Percentiles rank a stretch among this genome's conserved stretches.
Evolutionary conservation across 92 coral and sea anemone genomes (phyloP).

Genomic region (Galaxea fascicularis): DNA sequence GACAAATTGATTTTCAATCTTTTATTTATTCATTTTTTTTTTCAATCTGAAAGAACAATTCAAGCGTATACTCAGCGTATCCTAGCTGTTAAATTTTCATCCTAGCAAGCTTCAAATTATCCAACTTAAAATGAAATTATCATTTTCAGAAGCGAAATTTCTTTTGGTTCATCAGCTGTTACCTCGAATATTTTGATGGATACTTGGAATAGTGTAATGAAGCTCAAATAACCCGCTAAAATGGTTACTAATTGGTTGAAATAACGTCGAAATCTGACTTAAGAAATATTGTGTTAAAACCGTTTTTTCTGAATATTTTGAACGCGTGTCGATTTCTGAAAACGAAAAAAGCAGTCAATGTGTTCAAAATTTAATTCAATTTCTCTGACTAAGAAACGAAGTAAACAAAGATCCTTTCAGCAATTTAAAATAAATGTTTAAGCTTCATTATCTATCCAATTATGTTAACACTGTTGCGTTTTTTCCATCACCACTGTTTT

Average conservation of each 20-base stretch:
- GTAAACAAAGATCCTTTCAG: neutral
- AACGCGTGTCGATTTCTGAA: too few species aligned
- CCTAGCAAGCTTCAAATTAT: neutral
- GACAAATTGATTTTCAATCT: conserved; percentile 12
- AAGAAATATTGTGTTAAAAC: too few species aligned
- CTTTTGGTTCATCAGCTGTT: conserved; percentile 36
- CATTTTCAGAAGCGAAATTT: conserved; percentile 26
- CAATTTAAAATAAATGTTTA: neutral
- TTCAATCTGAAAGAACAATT: neutral
- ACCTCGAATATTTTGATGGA: neutral
- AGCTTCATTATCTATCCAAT: neutral
- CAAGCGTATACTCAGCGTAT: neutral
- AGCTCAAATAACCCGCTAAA: neutral
- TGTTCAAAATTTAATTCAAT: neutral
- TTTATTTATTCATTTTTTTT: too few species aligned
- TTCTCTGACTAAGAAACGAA: neutral
- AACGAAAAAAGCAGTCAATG: neutral
- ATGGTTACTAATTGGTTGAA: neutral
- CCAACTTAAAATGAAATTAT: too few species aligned
- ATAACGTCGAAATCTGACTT: neutral
- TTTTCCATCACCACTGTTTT: too few species aligned
- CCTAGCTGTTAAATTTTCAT: neutral
- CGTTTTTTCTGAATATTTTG: too few species aligned
- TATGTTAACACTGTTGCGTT: too few species aligned
- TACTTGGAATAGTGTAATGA: conserved; percentile 15